A percentile compares a stretch with the other conserved stretches of the same genome.
These are phyloP conservation scores for Ophion ellenae DNA, from an alignment of 2,888 invertebrate species.

Conservation along the genomic window DNA sequence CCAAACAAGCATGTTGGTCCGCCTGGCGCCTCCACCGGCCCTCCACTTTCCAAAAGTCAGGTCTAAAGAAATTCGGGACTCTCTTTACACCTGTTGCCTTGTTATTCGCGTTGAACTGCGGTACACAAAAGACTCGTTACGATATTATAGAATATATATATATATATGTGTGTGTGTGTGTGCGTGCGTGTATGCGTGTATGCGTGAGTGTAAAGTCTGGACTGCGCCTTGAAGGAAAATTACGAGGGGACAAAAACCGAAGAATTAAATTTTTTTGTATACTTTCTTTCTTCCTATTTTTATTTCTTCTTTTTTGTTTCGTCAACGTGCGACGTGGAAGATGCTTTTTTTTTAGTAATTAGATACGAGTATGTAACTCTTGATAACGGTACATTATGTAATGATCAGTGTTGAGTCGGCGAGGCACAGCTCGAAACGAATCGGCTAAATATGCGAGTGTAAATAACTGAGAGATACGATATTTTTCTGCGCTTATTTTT, in stretches of 20 bases:
- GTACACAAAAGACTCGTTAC: conserved; percentile 29
- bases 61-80: conserved; percentile 45
- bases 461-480: conserved; percentile 33
- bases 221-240: conserved; percentile 23
- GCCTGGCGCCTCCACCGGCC: not conserved
- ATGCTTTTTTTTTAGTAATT: conserved; percentile 1
- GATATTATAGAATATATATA: conserved; percentile 34
- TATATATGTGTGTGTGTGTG: not conserved
- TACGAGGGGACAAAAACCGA: conserved; percentile 21
- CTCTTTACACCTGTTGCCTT: conserved; percentile 41
- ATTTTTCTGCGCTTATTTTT: conserved; percentile 14
- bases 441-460: conserved; percentile 59
- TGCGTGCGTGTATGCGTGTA: not conserved
- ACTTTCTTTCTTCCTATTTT: not conserved
- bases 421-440: conserved; percentile 61
- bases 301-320: no score
- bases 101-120: conserved; percentile 36
- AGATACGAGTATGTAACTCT: conserved; percentile 23
- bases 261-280: conserved; percentile 21
- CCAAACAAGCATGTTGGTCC: not conserved
- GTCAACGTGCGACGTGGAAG: conserved; percentile 33
- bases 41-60: conserved; percentile 22
- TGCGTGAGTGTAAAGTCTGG: conserved; percentile 8
- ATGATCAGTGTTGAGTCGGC: conserved; percentile 40
- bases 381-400: conserved; percentile 10